Conservation (phyloP, 2,113 vertebrate genomes). For the Tupaia chinensis region DNA sequence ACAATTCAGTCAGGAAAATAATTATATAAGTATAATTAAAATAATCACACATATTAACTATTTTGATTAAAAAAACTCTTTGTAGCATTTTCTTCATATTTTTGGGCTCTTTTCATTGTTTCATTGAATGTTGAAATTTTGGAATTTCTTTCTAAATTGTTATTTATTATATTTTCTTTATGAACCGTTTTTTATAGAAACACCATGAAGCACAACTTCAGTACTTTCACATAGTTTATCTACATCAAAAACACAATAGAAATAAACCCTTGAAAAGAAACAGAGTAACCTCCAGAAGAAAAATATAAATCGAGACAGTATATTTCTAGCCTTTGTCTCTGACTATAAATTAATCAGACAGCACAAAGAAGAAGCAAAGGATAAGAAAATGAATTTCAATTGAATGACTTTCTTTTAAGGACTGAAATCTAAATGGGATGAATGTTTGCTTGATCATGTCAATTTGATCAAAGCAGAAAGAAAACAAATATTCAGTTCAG, state of each 20-base stretch:
- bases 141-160: background rate
- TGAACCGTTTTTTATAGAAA: background rate
- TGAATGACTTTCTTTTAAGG: conserved; percentile 49
- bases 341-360: background rate
- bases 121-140: background rate
- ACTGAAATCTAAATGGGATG: conserved; percentile 47
- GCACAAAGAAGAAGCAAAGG: background rate
- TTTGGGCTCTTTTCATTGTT: background rate
- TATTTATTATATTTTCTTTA: background rate
- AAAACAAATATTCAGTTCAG: conserved; percentile 1
- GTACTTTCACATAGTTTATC: conserved; percentile 3
- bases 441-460: conserved; percentile 14
- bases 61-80: background rate
- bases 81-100: background rate
- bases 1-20: background rate
- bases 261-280: background rate
- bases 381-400: conserved; percentile 27
- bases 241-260: background rate
- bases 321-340: background rate
- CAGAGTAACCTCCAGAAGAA: background rate
- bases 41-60: background rate
- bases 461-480: conserved; percentile 61
- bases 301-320: background rate
- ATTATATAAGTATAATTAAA: background rate
- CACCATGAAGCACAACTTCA: background rate